Evolutionary conservation across 2,797 vertebrate species (phyloP), one percentile per base, ranked within the genome.

Genomic region (Enteromius thamalakanensis): DNA sequence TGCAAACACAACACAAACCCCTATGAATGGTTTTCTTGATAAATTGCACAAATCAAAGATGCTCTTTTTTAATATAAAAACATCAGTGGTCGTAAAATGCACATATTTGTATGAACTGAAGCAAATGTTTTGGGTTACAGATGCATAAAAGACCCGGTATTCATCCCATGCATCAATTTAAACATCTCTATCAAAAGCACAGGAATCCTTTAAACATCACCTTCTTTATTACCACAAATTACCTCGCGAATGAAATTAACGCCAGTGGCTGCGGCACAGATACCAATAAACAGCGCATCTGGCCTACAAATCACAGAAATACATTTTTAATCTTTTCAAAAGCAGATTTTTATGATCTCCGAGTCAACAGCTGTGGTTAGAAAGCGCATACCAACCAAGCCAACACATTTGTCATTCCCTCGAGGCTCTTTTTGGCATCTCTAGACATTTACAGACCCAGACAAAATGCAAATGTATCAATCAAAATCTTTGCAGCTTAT

Each of bases 301-400:
- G 29, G 80, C 5, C 42, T 64, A 65, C 74, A 77, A 70, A 49
- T 45, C 78, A 79, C 40, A 81, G 55, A 85, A 58, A 76, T 64
- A 47, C 5, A 40, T 34, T 81, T 72, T 62, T 23, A 15, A 23
- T 72, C 68, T 72, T 74, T 74, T 40, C 29, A 64, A 74, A 81
- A 29, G 29, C 32, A 64, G 32, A 37, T 70, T 70, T 80, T 81
- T 76, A 76, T 81, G 74, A 80, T 60, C 65, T 77, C 65, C 34
- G 67, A 26, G 32, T 69, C n/a, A 71, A 81, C 83, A 80, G 49
- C 62, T 75, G 81, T 58, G 40, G 71, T 69, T 67, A 81, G 64
- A 29, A 80, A 76, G 9, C 6, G 1, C 80, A 81, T 81, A 74
- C 80, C 80, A 64, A 74, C 69, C 79, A 71, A 21, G 23, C 26